phyloP scores from a whole-genome alignment of 1,140 invertebrate species.

The Branchinecta lindahli region DNA sequence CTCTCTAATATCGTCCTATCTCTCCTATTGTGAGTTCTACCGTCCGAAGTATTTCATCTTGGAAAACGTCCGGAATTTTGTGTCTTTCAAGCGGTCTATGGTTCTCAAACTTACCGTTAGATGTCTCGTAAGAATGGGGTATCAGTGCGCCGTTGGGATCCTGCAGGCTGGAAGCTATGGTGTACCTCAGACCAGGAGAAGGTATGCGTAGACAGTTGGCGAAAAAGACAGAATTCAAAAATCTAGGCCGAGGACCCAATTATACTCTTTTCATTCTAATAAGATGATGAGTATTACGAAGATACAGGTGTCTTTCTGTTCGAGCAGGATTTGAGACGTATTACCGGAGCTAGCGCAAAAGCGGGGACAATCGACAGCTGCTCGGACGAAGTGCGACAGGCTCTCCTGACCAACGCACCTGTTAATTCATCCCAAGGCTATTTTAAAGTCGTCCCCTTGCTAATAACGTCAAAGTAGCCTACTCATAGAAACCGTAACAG shows the following conservation, averaged over 20 bases:
- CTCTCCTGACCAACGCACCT: too few relatives aligned
- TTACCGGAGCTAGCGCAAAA: too few relatives aligned
- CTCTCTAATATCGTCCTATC: conserved; percentile 63
- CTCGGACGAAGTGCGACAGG: too few relatives aligned
- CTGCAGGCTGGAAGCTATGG: conserved; percentile 75
- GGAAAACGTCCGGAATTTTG: conserved; percentile 78
- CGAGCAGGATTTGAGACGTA: too few relatives aligned
- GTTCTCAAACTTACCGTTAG: conserved; percentile 63
- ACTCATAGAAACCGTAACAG: too few relatives aligned
- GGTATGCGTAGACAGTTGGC: conserved; percentile 31
- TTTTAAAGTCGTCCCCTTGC: too few relatives aligned
- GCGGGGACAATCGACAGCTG: too few relatives aligned
- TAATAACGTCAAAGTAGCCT: too few relatives aligned
- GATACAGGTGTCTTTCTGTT: too few relatives aligned
- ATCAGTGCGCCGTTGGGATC: conserved; percentile 72
- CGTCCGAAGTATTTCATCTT: conserved; percentile 66
- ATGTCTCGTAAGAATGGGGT: conserved; percentile 65
- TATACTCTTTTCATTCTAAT: neutral
- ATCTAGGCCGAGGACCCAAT: too few relatives aligned
- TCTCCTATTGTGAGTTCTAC: conserved; percentile 75
- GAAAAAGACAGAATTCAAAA: neutral
- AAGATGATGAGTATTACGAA: neutral
- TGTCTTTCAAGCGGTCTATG: conserved; percentile 57
- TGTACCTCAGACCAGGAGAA: conserved; percentile 59
- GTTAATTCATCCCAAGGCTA: too few relatives aligned